phyloP scores from a whole-genome alignment of 2,113 vertebrate genomes.

The Alethe diademata region DNA sequence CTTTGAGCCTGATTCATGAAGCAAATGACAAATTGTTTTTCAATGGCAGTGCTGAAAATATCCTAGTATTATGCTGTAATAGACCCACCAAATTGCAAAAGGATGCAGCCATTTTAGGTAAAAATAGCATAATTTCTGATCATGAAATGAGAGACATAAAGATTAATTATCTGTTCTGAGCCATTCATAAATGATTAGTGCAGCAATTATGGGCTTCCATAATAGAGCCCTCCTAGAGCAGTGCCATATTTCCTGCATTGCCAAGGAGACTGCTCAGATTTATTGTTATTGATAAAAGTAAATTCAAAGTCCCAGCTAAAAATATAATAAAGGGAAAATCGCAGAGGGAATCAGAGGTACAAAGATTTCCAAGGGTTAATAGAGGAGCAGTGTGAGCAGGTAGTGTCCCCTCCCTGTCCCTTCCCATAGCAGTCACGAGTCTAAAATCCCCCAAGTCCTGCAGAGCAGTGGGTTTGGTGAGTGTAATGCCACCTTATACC shows the following conservation, averaged over 20 bases:
- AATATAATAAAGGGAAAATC: background rate
- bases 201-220: conserved; percentile 26
- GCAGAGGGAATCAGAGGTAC: background rate
- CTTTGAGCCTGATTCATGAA: conserved; percentile 59
- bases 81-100: conserved; percentile 49
- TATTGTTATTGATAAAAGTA: conserved; percentile 48
- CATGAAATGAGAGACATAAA: conserved; percentile 57
- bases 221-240: conserved; percentile 27
- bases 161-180: conserved; percentile 59
- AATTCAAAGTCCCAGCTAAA: conserved; percentile 19
- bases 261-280: conserved; percentile 18
- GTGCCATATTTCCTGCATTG: conserved; percentile 31
- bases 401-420: background rate
- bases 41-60: conserved; percentile 57
- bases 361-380: conserved; percentile 7
- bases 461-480: background rate
- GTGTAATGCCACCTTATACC: background rate
- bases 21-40: conserved; percentile 63
- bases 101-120: conserved; percentile 60
- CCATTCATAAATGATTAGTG: conserved; percentile 51
- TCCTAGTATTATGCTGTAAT: conserved; percentile 58
- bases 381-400: background rate
- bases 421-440: background rate
- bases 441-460: background rate
- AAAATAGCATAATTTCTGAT: conserved; percentile 62